Evolutionary conservation across 2,797 vertebrate genomes (phyloP).

Genomic region (Podarcis siculus): DNA sequence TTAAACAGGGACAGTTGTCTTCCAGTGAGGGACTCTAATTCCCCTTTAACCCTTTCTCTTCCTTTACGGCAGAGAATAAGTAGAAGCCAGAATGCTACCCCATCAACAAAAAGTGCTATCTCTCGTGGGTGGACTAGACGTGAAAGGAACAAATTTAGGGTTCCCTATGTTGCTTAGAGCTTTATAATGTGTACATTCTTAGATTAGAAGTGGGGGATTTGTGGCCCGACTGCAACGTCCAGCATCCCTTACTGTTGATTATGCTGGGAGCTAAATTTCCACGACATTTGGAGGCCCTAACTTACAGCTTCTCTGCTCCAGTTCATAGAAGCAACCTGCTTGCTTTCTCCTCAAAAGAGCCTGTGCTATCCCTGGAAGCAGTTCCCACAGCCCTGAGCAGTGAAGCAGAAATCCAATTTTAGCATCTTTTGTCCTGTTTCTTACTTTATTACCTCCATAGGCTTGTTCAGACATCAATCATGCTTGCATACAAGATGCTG

Average conservation of each 20-base stretch:
- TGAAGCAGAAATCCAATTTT: neutral
- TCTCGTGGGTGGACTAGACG: neutral
- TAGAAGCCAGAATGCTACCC: neutral
- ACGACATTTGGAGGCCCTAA: too few species aligned
- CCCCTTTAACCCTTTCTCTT: conserved; percentile 43
- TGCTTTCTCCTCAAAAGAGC: neutral
- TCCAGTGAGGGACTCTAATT: conserved; percentile 41
- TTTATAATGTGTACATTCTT: neutral
- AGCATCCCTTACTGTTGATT: neutral
- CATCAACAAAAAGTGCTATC: conserved; percentile 27
- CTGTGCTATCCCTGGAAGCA: neutral
- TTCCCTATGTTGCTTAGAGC: neutral
- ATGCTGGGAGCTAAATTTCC: too few species aligned
- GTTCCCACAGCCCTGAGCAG: neutral
- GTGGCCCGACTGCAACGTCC: neutral
- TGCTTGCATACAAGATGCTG: neutral
- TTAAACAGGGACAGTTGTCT: conserved; percentile 49
- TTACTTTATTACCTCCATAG: neutral
- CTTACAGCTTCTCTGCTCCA: neutral
- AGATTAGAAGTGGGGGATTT: neutral
- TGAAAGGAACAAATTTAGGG: neutral
- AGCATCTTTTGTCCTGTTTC: neutral
- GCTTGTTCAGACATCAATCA: neutral
- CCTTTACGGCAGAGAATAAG: neutral
- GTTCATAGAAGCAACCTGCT: neutral